These are phyloP conservation scores for Agrypnia vestita DNA, from an alignment of 1,140 invertebrate species.

Conservation along the genomic window DNA sequence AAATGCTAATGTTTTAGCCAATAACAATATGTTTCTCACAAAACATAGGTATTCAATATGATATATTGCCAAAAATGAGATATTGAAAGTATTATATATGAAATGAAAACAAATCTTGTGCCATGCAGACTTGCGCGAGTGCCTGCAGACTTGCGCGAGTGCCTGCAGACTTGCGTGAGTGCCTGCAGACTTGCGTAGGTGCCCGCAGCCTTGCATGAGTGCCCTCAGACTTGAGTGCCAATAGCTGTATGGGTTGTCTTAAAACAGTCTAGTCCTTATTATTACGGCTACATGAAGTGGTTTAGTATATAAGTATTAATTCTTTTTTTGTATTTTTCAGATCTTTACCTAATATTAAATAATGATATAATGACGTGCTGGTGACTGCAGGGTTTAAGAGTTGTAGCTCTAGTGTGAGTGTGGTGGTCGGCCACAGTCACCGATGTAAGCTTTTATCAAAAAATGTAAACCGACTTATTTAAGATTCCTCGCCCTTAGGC, in stretches of 20 bases:
- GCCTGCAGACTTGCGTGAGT: too few species aligned
- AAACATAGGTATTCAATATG: conserved; percentile 12
- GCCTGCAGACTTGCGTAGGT: too few species aligned
- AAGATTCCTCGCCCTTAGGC: conserved; percentile 61
- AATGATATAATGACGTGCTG: conserved; percentile 60
- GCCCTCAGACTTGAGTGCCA: conserved; percentile 51
- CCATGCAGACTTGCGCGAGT: conserved; percentile 51
- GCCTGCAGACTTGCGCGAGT: too few species aligned
- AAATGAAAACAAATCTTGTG: conserved; percentile 57
- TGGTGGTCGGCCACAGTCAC: conserved; percentile 56
- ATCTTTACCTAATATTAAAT: conserved; percentile 62
- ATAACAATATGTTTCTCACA: background rate
- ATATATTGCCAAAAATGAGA: conserved; percentile 57
- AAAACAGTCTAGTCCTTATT: conserved; percentile 62
- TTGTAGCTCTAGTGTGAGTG: conserved; percentile 60
- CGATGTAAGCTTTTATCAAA: conserved; percentile 60
- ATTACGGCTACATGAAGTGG: conserved; percentile 60
- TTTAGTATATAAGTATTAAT: conserved; percentile 61
- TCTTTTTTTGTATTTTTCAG: conserved; percentile 62
- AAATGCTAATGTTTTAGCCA: too few species aligned
- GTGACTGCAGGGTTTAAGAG: conserved; percentile 62
- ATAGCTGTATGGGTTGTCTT: conserved; percentile 62
- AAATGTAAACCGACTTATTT: conserved; percentile 58
- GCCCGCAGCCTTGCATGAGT: background rate
- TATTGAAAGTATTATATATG: conserved; percentile 60